These are phyloP conservation scores for Apis florea DNA, from an alignment of 1,140 invertebrate species.

Conservation along the genomic window DNA sequence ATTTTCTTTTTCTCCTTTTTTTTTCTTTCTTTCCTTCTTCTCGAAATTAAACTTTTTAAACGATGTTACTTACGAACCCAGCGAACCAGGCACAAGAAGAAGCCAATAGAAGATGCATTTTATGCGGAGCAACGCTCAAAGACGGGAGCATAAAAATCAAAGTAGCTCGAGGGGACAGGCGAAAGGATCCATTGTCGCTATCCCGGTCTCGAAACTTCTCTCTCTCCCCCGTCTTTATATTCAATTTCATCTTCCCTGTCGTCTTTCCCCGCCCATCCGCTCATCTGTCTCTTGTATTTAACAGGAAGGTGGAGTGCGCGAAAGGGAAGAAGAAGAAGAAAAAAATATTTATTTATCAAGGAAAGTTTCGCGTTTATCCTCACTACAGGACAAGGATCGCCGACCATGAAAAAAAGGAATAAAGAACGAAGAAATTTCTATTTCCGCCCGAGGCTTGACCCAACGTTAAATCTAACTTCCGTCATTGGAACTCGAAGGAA, in stretches of 20 bases:
- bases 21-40: no score
- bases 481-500: conserved; percentile 57
- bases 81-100: no score
- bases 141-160: not conserved
- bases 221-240: conserved; percentile 6
- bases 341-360: conserved; percentile 49
- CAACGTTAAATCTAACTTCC: conserved; percentile 61
- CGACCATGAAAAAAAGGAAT: conserved; percentile 33
- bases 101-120: not conserved
- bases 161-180: not conserved
- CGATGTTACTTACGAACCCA: no score
- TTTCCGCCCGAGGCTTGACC: conserved; percentile 21
- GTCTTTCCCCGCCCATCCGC: not conserved
- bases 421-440: conserved; percentile 54
- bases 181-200: not conserved
- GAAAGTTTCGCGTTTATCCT: conserved; percentile 37
- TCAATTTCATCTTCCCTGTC: conserved; percentile 22
- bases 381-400: conserved; percentile 27
- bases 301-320: not conserved
- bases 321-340: not conserved
- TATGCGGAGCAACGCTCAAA: not conserved
- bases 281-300: conserved; percentile 12
- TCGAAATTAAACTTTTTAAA: no score
- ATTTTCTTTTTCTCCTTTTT: no score
- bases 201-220: not conserved